These are phyloP conservation scores for Calliopsis andreniformis DNA, from an alignment of 1,140 invertebrate species.

Conservation along the genomic window DNA sequence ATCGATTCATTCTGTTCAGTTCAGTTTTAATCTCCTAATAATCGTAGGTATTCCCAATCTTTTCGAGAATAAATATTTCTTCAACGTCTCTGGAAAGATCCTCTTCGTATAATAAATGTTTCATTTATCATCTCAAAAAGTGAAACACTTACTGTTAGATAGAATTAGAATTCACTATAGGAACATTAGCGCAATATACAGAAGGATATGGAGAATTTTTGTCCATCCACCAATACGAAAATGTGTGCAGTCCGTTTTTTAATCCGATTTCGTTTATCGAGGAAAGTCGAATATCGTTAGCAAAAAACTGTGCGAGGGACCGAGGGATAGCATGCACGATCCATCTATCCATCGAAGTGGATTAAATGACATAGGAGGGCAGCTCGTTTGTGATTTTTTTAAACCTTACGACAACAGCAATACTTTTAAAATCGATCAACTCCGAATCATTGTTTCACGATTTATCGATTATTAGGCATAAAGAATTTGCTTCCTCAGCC, in stretches of 20 bases:
- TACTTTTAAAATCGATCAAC: background rate
- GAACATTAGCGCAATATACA: background rate
- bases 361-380: slow-evolving; percentile 41
- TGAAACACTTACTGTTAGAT: background rate
- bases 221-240: slow-evolving; percentile 6
- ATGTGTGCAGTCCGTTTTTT: slow-evolving; percentile 57
- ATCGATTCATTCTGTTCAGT: too few species aligned
- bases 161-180: background rate
- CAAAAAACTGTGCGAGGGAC: slow-evolving; percentile 50
- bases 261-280: slow-evolving; percentile 67
- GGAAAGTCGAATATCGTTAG: slow-evolving; percentile 55
- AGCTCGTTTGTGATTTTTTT: slow-evolving; percentile 37
- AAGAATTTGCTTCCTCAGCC: too few species aligned
- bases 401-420: slow-evolving; percentile 23
- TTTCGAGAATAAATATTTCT: too few species aligned
- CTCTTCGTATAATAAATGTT: too few species aligned
- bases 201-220: slow-evolving; percentile 4
- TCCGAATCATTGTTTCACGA: background rate
- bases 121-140: too few species aligned
- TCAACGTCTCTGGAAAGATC: too few species aligned
- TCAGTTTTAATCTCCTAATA: too few species aligned
- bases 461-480: background rate
- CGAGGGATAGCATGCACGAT: slow-evolving; percentile 40
- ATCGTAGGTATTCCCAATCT: too few species aligned
- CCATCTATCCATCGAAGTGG: slow-evolving; percentile 46